phyloP scores from a whole-genome alignment of 2,888 invertebrate species.

The Ophion ellenae region DNA sequence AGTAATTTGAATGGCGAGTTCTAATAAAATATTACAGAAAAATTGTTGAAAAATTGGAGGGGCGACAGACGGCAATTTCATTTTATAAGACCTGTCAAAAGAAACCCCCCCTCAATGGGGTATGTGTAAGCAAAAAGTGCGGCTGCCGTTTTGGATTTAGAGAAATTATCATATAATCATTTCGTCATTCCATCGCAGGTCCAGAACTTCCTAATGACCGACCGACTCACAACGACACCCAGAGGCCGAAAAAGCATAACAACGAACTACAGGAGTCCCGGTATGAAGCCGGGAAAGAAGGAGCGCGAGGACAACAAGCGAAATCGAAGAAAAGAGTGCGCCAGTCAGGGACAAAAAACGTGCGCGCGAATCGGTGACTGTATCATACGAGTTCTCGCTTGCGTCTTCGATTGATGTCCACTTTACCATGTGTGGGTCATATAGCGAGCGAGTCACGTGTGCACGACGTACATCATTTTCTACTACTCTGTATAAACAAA shows the following conservation, averaged over 20 bases:
- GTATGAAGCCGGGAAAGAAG: slow-evolving; percentile 75
- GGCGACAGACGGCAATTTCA: no score
- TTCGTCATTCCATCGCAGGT: neutral
- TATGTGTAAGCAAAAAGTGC: no score
- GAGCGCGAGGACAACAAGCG: slow-evolving; percentile 80
- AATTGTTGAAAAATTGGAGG: no score
- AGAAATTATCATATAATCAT: no score
- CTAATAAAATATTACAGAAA: no score
- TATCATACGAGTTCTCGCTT: slow-evolving; percentile 78
- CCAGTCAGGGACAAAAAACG: slow-evolving; percentile 77
- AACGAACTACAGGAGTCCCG: slow-evolving; percentile 64
- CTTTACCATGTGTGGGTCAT: neutral
- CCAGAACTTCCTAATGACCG: slow-evolving; percentile 10
- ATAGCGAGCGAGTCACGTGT: neutral
- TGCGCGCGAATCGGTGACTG: slow-evolving; percentile 79
- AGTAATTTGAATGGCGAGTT: no score
- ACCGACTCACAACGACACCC: slow-evolving; percentile 70
- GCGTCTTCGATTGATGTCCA: slow-evolving; percentile 78
- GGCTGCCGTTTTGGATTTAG: no score
- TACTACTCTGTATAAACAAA: neutral
- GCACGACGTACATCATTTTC: neutral
- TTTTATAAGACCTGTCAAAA: no score
- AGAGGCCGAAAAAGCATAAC: slow-evolving; percentile 66
- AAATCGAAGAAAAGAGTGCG: slow-evolving; percentile 79
- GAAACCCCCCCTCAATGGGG: no score